Base-by-base conservation (phyloP, 2,888 invertebrate genomes). In the Plemyria rubiginata region DNA sequence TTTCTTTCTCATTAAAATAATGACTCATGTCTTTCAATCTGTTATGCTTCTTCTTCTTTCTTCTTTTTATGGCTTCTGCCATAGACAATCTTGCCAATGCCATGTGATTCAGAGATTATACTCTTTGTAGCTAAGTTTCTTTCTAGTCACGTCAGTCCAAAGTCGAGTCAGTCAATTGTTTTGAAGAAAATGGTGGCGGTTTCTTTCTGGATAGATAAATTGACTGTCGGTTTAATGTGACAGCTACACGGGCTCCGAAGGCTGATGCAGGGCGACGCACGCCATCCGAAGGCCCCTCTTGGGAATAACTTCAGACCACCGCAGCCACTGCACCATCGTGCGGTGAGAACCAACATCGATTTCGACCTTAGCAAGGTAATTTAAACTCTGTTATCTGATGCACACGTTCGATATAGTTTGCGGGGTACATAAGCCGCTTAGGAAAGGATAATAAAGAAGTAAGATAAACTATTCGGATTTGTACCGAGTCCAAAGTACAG, bases 291-390 rank as follows among this genome's bases (percentile, higher is more conserved):
- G 88, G 97, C 97, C 56, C 97, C 97, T 22, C 94, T 99, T 85
- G 98, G 97, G 76, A 98, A 98, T 94, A 99, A 99, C 94, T 98
- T 96, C 92, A 94, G 99, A 81, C 99, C 99, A 62, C 96, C 97
- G 53, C 98, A 98, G 90, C 97, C 97, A 58, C 94, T 99, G 67
- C 96, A 99, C 90, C 98, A 98, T 92, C 95, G 99, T 76, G 96
- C 98, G 61, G 96, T 99, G 73, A 94, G 99, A 87, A 99, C 99
- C 75, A 99, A 99, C 93, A 99, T 99, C 88, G 98, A 99, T 93
- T 98, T 98, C 91, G 96, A 96, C 86, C 94, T 96, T 80, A 96
- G 95, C 94, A 95, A 96, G 94, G 95, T 95, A 83, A 77, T 62
- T 67, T 68, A 68, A 61, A 74, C 76, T 46, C 7, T 58, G 65